These are phyloP conservation scores for Melipona beecheii DNA, from an alignment of 2,888 invertebrate genomes.

Conservation along the genomic window DNA sequence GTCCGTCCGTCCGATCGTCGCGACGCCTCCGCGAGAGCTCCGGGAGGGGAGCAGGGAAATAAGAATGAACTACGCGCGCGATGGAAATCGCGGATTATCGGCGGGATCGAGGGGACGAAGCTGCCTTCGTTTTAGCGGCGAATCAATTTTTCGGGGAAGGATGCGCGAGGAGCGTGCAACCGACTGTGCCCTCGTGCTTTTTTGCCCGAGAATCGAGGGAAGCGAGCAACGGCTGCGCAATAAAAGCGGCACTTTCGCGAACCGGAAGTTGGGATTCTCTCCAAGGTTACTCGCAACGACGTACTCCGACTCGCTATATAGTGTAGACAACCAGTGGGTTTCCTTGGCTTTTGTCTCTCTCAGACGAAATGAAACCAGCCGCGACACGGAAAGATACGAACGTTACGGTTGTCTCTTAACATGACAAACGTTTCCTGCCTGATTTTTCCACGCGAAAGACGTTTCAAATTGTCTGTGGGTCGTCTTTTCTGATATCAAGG, in stretches of 20 bases:
- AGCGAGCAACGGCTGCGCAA: background rate
- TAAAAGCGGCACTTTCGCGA: background rate
- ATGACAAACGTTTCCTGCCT: background rate
- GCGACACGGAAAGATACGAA: background rate
- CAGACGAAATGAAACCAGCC: background rate
- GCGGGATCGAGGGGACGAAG: background rate
- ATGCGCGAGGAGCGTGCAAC: background rate
- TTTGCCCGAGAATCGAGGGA: background rate
- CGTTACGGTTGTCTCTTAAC: background rate
- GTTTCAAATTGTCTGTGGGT: background rate
- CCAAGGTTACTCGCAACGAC: background rate
- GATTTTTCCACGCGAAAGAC: background rate
- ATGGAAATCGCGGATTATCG: conserved; percentile 43
- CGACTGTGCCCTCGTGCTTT: background rate
- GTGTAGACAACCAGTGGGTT: background rate
- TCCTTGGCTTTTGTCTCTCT: background rate
- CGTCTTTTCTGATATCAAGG: background rate
- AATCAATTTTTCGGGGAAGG: conserved; percentile 22
- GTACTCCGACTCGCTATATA: too few relatives aligned
- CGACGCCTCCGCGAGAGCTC: conserved; percentile 51
- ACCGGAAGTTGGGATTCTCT: background rate
- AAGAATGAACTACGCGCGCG: conserved; percentile 49
- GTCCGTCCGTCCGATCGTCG: conserved; percentile 59
- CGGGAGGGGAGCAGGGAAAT: conserved; percentile 25
- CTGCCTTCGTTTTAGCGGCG: background rate